Evolutionary conservation across 2,888 invertebrate species (phyloP), one percentile per base, ranked within the genome.

Genomic region (Thalpophila matura): DNA sequence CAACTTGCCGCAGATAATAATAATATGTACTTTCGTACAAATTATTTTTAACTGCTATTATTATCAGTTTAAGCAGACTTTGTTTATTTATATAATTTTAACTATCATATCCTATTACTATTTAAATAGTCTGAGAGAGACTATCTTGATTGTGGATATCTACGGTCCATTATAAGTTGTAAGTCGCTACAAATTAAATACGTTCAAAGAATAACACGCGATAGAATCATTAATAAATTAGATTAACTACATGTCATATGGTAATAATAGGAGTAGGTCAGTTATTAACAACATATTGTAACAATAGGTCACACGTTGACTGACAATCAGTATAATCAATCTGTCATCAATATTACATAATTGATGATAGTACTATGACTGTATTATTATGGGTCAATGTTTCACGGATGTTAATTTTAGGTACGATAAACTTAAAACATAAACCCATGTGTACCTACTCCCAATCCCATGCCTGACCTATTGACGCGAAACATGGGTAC

Each of bases 171-270:
- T 16, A 9, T 18, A 37, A 29, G 18, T 40, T 14, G 1, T 7
- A 38, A 45, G 9, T 20, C 24, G 35, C 47, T 42, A 31, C 9
- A 29, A 56, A 47, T 26, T 10, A 56, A 47, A 20, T 10, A 47
- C n/a, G 3, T 35, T 42, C n/a, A 26, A 47, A 58, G 37, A 49
- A n/a, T n/a, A 27, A 43, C 64, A 64, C 64, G 64, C 67, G 6
- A 64, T 26, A 58, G 16, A 18, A 26, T 49, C 66, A 7, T 64
- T 66, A 37, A 43, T 46, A 66, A 37, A 66, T 31, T 31, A 4
- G 24, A 20, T 57, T 20, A 47, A 42, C 14, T 6, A 7, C 20
- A 4, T 40, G n/a, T n/a, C n/a, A n/a, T 31, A 43, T 16, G 18
- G 14, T 42, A 56, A 46, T 33, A 38, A 46, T 37, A 35, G n/a